These are phyloP conservation scores for Xestia sexstrigata DNA, from an alignment of 2,888 invertebrate genomes.

Conservation along the genomic window DNA sequence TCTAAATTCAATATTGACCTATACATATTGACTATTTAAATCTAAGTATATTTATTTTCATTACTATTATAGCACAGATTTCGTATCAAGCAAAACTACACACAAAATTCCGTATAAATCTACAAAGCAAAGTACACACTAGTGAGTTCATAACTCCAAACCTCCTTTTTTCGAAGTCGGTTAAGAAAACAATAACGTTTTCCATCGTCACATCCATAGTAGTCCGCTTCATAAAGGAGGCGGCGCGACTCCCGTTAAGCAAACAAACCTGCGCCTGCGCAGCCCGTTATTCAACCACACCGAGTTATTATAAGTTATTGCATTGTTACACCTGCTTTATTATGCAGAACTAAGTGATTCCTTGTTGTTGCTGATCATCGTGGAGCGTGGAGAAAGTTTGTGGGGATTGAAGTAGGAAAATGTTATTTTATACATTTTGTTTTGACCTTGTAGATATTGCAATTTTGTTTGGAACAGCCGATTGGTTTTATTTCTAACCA, in stretches of 20 bases:
- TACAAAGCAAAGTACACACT: constrained; percentile 11
- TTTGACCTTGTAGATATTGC: not conserved
- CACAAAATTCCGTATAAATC: not conserved
- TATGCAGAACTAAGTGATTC: constrained; percentile 61
- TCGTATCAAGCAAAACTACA: not conserved
- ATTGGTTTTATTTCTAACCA: not conserved
- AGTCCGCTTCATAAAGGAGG: constrained; percentile 34
- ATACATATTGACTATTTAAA: not conserved
- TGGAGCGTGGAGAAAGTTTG: constrained; percentile 23
- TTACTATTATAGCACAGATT: constrained; percentile 22
- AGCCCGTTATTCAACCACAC: constrained; percentile 66
- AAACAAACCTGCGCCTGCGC: constrained; percentile 71
- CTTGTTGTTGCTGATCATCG: constrained; percentile 45
- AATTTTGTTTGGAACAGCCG: not conserved
- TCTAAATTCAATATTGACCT: not conserved
- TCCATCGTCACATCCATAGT: constrained; percentile 23
- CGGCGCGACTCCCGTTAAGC: constrained; percentile 74
- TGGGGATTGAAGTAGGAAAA: not conserved
- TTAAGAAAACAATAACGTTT: constrained; percentile 13
- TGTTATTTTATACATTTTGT: not conserved
- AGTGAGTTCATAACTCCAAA: not conserved
- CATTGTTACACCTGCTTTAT: constrained; percentile 60
- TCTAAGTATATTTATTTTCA: constrained; percentile 11
- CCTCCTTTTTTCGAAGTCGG: not conserved
- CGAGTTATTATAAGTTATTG: constrained; percentile 66